These are phyloP conservation scores for Lagenorhynchus albirostris DNA, from an alignment of 2,113 vertebrate genomes.

Conservation along the genomic window DNA sequence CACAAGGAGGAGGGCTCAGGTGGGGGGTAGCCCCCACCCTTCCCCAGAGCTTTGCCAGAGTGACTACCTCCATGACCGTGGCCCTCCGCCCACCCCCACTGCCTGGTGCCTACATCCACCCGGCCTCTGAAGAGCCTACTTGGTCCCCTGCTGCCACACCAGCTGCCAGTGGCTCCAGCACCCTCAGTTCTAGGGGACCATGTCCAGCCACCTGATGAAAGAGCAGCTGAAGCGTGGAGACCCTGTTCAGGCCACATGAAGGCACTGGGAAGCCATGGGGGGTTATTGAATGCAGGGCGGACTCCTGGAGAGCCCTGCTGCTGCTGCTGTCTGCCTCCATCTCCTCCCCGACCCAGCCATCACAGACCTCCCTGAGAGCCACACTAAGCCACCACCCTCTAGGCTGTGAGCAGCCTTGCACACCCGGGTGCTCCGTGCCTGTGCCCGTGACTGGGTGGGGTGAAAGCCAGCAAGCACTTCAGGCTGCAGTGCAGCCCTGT, in stretches of 20 bases:
- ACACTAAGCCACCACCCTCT: not conserved
- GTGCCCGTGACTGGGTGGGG: not conserved
- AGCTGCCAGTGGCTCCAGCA: not conserved
- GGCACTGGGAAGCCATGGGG: not conserved
- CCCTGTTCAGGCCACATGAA: not conserved
- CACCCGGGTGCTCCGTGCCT: not conserved
- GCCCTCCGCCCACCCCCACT: constrained; percentile 92
- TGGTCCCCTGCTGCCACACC: constrained; percentile 52
- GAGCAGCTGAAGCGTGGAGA: not conserved
- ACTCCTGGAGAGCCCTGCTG: not conserved
- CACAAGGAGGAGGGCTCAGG: constrained; percentile 47
- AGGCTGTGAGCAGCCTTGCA: not conserved
- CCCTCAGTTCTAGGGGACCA: not conserved
- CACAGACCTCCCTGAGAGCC: not conserved
- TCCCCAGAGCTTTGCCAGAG: constrained; percentile 86
- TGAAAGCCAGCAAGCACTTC: not conserved
- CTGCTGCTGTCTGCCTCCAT: not conserved
- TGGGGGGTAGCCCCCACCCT: constrained; percentile 78
- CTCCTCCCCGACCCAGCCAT: not conserved
- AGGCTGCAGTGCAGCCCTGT: constrained; percentile 27
- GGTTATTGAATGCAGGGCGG: too few species aligned
- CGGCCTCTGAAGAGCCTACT: constrained; percentile 83
- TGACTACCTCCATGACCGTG: constrained; percentile 95
- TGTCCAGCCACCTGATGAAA: not conserved
- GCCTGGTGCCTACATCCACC: constrained; percentile 89